Evolutionary conservation across 2,888 invertebrate genomes (phyloP), one percentile per base, ranked within the genome.

Genomic region (Troides helena): DNA sequence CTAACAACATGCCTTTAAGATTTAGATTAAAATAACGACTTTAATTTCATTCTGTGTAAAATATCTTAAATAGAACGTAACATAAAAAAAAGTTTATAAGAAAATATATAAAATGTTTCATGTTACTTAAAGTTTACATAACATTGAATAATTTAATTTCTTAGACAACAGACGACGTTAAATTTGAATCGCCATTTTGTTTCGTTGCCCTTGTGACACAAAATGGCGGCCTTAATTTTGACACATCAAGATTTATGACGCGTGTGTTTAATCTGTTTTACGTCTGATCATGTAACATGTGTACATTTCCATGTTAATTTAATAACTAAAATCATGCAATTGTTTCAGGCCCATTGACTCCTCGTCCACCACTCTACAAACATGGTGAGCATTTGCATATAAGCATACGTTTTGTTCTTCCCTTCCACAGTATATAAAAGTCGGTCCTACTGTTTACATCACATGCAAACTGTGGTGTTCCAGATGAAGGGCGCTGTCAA

Each of bases 261-360:
- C 72, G 59, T 71, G 50, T 50, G 69, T 58, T 57, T 53, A 43
- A 67, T 61, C 56, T 61, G 36, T 25, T 58, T 25, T 46, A 64
- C 25, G 50, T 58, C 36, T 66, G 60, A 60, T 62, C 60, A 53
- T 64, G 50, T 62, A 21, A 58, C 46, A 57, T 69, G 53, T 67
- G 36, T n/a, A 53, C 46, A 72, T 72, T 72, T 63, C n/a, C 59
- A 72, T 72, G 72, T 21, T 72, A 72, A 72, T 72, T 68, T 72
- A 70, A 72, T 71, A 68, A 63, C 66, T 43, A 14, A 23, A 68
- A 63, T 68, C 60, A 68, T 69, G 59, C 66, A 62, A 66, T 71
- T 71, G 71, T 68, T 72, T 72, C 72, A 72, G 72, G 66, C 61
- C 61, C 66, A 53, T 72, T 70, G 69, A 62, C 23, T 53, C 43